Evolutionary conservation across 2,888 invertebrate genomes (phyloP), one percentile per base, ranked within the genome.

Genomic region (Phymatocera aterrima): DNA sequence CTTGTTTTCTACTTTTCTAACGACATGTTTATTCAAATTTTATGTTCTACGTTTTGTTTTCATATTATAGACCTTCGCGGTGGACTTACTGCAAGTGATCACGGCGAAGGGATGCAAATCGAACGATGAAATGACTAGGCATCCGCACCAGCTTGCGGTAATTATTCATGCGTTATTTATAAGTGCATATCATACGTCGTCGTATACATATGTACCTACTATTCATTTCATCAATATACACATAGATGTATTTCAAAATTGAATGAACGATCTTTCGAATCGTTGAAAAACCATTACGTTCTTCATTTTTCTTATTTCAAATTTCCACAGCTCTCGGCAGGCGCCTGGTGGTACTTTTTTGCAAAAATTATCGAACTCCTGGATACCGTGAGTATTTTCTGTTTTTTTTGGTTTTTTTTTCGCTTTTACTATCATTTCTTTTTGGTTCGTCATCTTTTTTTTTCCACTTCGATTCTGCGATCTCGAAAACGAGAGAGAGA

Each of bases 301-400:
- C 15, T 0, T 15, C 5, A 28, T 46, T 61, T 60, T 21, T 64
- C 78, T 81, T 77, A 77, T 82, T 90, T 40, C 87, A 93, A 93
- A 87, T 93, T 84, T 91, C 92, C 2, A 88, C 85, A n/a, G n/a
- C n/a, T n/a, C n/a, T n/a, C n/a, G n/a, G n/a, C n/a, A 64, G 91
- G 91, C 8, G 92, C 92, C 43, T 93, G 93, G 93, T 92, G 91
- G 91, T 94, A 93, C 85, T 92, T 92, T 83, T 90, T 93, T 79
- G 92, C 93, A 0, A 94, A 94, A 88, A 90, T 93, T 75, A 91
- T 92, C 74, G 94, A 94, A 82, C 91, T 93, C 12, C 82, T 93
- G 18, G 94, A 94, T 81, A 94, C 94, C 57, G 93, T 94, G 82
- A 90, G 91, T 85, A 80, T 46, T 43, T 43, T 72, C 57, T 24